Base-by-base conservation (phyloP, 2,888 invertebrate species). In the Drosophila parthenogenetica region DNA sequence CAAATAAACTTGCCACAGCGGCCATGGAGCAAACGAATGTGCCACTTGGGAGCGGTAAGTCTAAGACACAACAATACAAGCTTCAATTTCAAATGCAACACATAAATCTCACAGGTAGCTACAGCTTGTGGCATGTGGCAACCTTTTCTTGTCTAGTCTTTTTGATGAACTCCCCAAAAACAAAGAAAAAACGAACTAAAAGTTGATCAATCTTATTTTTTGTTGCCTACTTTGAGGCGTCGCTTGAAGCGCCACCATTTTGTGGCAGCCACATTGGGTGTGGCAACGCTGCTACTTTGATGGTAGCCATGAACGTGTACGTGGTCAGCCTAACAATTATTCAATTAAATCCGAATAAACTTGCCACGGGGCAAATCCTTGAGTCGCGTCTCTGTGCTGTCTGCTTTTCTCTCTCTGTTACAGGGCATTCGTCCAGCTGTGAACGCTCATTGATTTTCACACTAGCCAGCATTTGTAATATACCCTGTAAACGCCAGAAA, bases 31-130 rank as follows among this genome's bases (percentile, higher is more conserved):
- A 73, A 85, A 82, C 84, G 79, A 91, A 92, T 91, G 90, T 90
- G 89, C 92, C 92, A 81, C 92, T 91, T 80, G 92, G 92, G 91
- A 92, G 81, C 88, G 92, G 92, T 92, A 90, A 92, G 92, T 92
- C 89, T 82, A 73, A 76, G 35, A 22, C 25, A 13, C 32, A 13
- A 73, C 70, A 74, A 73, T 53, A 22, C 49, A 53, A 60, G 39
- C 39, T 40, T 69, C 68, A 64, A 81, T 76, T 72, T 75, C 22
- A 57, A 66, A 84, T 84, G 81, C 60, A 49, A 16, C 46, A 66
- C 81, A 83, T 85, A 81, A 87, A 84, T 81, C 63, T 29, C 29
- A 29, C 29, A 29, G 29, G 29, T 29, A 29, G 29, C 29, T 1
- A 2, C 2, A 29, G 29, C 29, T 29, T 29, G 29, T 29, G 29